Base-by-base conservation (phyloP, 2,888 invertebrate species). In the Chymomyza fuscimana region DNA sequence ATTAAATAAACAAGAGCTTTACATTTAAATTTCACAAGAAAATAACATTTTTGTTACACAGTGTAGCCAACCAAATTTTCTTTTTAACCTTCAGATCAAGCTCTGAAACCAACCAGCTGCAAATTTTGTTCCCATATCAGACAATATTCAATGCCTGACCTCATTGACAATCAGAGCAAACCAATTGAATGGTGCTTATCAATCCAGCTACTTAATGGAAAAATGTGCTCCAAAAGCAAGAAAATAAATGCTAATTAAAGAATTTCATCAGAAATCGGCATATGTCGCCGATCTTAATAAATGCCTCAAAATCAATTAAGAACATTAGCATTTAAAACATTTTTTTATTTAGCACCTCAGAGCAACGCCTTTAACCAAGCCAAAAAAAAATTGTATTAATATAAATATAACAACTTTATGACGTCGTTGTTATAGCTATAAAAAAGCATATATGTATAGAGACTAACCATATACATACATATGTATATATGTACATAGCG, bases 401-500 rank as follows among this genome's bases (percentile, higher is more conserved):
- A 32, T 36, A 59, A 5, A 25, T 59, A 32, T 59, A 25, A 58
- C 58, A 25, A 10, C 0, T 58, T 58, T 22, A 58, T 58, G 58
- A 12, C 29, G 25, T 25, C 6, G 22, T 19, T 16, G 22, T 15
- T 58, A 5, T 29, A 12, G 22, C 19, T 58, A 58, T 29, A 32
- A 36, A 61, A 29, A 32, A 60, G 32, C 36, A 61, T n/a, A 10
- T 46, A 46, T 32, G 32, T 25, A 25, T 7, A 32, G 7, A 32
- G 32, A 32, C 32, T 32, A 22, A 2, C 1, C 3, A 32, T 32
- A 32, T 32, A n/a, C n/a, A n/a, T n/a, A n/a, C n/a, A n/a, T n/a
- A n/a, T n/a, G n/a, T n/a, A 32, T 7, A 0, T 46, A 46, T 12
- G 12, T 12, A 82, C 74, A 74, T 81, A 64, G 62, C 61, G 58